Base-by-base conservation (phyloP, 2,888 invertebrate genomes). In the Lasioglossum morio region DNA sequence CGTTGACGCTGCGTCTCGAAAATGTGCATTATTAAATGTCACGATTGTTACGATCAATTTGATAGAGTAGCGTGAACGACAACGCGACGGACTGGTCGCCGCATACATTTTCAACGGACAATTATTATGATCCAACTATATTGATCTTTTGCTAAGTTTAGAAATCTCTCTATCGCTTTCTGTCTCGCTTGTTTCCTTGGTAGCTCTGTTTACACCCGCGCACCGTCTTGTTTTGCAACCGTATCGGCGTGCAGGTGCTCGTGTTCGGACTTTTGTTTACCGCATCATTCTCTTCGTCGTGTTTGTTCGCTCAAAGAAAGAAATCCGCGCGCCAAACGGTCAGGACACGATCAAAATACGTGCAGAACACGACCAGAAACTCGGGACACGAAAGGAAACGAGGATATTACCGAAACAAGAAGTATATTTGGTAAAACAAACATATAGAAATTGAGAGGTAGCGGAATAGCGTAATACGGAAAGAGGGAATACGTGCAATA, bases 111-210 rank as follows among this genome's bases (percentile, higher is more conserved):
- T 63, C 30, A 34, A 48, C 30, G 40, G 27, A 80, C 81, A 77
- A 79, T 76, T 43, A 77, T 76, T 72, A 74, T 74, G 73, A 70
- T 80, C 27, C 40, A 69, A 79, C 66, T 66, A 81, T 88, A 89
- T 89, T 74, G 89, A 90, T 89, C 79, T 53, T 66, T 63, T 79
- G 70, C 84, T 90, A 90, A 82, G 81, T 88, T 90, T 90, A 90
- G 82, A 81, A 75, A 63, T 72, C 16, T 80, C 70, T 53, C 78
- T 75, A 14, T 60, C 34, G 63, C 46, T 40, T 16, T 30, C 46
- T 34, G 72, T 72, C 30, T 72, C 34, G 27, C 43, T 63, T 23
- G 34, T 69, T 69, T 14, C 40, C 30, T 75, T 14, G 57, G 27
- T n/a, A 43, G 72, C 43, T 43, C 23, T 19, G 34, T 69, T 37